Percentiles rank a stretch among this genome's conserved stretches.
Evolutionary conservation across 2,113 vertebrate species (phyloP).

Genomic region (Bambusicola thoracicus): DNA sequence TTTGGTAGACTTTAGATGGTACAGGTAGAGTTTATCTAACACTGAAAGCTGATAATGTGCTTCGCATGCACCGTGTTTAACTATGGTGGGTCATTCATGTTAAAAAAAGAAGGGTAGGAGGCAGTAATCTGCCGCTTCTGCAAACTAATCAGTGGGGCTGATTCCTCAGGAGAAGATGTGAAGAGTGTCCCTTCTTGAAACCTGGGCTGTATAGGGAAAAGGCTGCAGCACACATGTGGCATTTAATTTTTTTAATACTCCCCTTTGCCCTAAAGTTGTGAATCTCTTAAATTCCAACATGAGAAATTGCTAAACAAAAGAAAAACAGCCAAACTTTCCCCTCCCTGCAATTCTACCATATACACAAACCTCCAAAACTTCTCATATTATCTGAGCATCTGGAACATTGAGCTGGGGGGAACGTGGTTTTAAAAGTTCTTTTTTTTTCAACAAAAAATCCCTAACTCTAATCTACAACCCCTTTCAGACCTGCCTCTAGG

Average conservation of each 20-base stretch:
- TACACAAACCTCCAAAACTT: neutral
- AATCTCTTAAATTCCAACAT: neutral
- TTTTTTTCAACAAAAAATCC: conserved; percentile 25
- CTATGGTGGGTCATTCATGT: neutral
- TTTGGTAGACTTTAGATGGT: neutral
- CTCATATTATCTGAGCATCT: conserved; percentile 3
- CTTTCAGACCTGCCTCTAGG: conserved; percentile 66
- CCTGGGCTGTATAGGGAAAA: neutral
- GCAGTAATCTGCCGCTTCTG: neutral
- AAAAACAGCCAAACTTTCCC: neutral
- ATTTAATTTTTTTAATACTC: neutral
- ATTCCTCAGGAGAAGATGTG: neutral
- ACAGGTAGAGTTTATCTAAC: neutral
- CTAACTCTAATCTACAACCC: conserved; percentile 50
- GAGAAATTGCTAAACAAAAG: neutral
- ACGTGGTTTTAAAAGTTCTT: conserved; percentile 40
- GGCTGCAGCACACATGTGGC: neutral
- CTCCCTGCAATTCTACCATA: neutral
- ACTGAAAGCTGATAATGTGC: neutral
- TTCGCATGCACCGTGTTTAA: neutral
- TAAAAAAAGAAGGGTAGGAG: neutral
- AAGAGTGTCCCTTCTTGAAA: neutral
- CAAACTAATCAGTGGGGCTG: neutral
- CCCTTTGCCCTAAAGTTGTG: neutral
- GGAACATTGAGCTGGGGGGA: conserved; percentile 46